Conservation (phyloP, 2,113 vertebrate genomes). For the Brienomyrus longianalis region DNA sequence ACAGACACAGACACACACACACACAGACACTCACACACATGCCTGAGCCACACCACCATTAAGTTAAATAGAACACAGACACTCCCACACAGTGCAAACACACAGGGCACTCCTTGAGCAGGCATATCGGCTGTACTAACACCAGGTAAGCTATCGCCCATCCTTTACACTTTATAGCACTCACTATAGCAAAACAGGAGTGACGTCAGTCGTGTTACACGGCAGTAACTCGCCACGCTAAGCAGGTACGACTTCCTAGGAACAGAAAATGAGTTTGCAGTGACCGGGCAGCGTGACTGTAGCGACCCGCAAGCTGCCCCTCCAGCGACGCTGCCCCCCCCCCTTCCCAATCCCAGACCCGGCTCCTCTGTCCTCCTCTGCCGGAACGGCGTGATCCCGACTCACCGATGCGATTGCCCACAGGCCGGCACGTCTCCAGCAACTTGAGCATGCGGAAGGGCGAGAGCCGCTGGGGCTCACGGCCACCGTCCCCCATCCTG, state of each 20-base stretch:
- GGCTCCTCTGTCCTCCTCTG: neutral
- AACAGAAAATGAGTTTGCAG: neutral
- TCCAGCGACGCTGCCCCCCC: neutral
- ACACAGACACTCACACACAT: neutral
- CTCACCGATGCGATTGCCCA: constrained; percentile 60
- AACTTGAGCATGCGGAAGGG: constrained; percentile 62
- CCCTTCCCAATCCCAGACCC: neutral
- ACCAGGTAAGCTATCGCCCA: neutral
- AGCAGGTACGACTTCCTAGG: neutral
- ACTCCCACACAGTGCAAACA: neutral
- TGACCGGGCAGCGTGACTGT: neutral
- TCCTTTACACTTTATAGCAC: neutral
- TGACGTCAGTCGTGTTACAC: neutral
- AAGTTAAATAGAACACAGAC: neutral
- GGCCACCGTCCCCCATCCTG: constrained; percentile 36
- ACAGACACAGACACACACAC: neutral
- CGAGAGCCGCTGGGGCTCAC: constrained; percentile 49
- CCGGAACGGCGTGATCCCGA: neutral
- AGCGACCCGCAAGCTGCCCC: neutral
- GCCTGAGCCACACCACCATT: neutral
- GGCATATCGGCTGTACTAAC: neutral
- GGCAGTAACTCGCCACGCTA: neutral
- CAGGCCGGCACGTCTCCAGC: constrained; percentile 55
- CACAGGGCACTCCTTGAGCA: neutral
- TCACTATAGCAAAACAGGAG: neutral